Evolutionary conservation across 2,797 vertebrate species (phyloP).

Genomic region (Loris lydekkerianus): DNA sequence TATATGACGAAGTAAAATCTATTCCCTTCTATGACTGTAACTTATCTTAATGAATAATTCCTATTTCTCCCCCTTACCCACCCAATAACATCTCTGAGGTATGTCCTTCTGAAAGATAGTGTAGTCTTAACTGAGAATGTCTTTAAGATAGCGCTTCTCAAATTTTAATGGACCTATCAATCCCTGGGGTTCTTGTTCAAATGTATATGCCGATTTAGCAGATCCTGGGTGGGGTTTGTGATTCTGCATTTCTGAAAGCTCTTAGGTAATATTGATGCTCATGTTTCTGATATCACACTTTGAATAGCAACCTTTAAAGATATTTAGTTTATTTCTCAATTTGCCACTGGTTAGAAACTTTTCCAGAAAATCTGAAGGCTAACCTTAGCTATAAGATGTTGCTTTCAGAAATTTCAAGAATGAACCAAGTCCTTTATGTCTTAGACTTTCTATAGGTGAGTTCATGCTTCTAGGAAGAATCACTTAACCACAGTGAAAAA

Average conservation of each 20-base stretch:
- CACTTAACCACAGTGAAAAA: background rate
- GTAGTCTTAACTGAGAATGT: background rate
- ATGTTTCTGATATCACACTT: background rate
- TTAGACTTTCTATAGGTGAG: background rate
- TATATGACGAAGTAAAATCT: background rate
- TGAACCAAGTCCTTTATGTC: background rate
- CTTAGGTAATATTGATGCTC: background rate
- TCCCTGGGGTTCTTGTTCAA: background rate
- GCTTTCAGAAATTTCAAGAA: background rate
- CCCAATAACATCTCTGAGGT: background rate
- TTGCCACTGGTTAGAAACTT: background rate
- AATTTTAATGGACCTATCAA: background rate
- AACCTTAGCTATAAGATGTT: background rate
- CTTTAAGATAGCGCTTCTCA: constrained; percentile 29
- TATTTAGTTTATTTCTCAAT: constrained; percentile 23
- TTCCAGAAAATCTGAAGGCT: background rate
- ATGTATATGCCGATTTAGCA: constrained; percentile 14
- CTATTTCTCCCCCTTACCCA: background rate
- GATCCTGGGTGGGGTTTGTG: background rate
- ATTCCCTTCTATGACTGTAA: background rate
- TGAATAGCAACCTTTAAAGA: background rate
- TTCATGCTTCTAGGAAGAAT: background rate
- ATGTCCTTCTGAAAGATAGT: background rate
- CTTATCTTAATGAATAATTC: background rate
- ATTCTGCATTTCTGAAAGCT: background rate